Evolutionary conservation across 2,797 vertebrate genomes (phyloP).

Genomic region (Crax fasciolata): DNA sequence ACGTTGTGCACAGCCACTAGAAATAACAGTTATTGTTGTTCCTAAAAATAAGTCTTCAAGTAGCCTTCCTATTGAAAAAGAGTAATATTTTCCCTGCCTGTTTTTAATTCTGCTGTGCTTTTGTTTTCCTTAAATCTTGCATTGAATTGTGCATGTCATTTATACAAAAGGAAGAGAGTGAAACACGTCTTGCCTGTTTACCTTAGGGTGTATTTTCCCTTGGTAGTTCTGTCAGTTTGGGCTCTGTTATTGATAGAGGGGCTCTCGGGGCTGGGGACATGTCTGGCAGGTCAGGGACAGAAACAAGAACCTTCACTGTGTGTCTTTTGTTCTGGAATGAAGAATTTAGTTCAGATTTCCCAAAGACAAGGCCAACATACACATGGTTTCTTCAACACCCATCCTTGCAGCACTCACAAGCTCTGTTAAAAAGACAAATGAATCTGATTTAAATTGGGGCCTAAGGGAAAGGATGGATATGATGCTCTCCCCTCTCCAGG

Average conservation of each 20-base stretch:
- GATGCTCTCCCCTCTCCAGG: slow-evolving; percentile 30
- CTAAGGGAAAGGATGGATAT: slow-evolving; percentile 21
- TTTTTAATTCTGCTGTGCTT: slow-evolving; percentile 2
- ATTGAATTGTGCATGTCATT: neutral
- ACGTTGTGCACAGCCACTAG: neutral
- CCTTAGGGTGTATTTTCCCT: neutral
- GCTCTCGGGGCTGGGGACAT: neutral
- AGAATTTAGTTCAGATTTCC: slow-evolving; percentile 2
- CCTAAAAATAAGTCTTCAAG: neutral
- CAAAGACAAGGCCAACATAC: neutral
- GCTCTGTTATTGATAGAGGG: neutral
- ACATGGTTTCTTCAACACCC: neutral
- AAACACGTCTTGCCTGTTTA: accelerated
- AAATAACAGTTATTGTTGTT: neutral
- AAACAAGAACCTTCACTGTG: neutral
- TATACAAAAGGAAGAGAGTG: neutral
- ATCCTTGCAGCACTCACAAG: neutral
- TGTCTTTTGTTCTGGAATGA: neutral
- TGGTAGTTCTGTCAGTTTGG: neutral
- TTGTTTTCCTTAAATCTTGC: neutral
- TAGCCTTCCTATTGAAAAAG: neutral
- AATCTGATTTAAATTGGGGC: slow-evolving; percentile 40
- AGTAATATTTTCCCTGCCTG: neutral
- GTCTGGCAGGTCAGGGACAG: neutral
- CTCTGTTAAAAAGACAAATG: slow-evolving; percentile 54